phyloP scores from a whole-genome alignment of 2,797 vertebrate genomes.

The Numenius phaeopus region DNA sequence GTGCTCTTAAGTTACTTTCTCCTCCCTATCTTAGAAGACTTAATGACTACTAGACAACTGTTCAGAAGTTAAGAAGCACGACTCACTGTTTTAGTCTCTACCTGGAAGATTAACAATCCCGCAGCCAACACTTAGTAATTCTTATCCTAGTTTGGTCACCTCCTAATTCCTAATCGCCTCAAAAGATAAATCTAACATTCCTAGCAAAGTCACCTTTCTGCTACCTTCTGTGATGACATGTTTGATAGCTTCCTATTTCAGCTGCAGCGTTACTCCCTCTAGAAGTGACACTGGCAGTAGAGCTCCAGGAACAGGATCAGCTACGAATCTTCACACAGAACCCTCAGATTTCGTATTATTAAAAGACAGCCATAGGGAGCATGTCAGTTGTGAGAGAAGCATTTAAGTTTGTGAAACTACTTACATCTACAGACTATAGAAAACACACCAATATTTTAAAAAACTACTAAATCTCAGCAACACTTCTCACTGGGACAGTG shows the following conservation, averaged over 20 bases:
- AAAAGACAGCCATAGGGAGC: not conserved
- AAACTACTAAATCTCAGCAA: not conserved
- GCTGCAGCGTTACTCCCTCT: not conserved
- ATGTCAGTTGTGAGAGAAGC: not conserved
- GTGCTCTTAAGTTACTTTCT: not conserved
- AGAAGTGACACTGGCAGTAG: not conserved
- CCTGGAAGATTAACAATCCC: not conserved
- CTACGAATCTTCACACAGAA: not conserved
- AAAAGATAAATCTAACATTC: not conserved
- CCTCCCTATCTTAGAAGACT: not conserved
- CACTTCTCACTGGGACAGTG: not conserved
- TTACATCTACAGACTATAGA: not conserved
- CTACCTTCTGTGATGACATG: not conserved
- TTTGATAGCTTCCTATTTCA: not conserved
- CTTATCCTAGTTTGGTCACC: not conserved
- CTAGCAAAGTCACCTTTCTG: not conserved
- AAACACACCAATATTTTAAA: not conserved
- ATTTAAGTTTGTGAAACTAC: not conserved
- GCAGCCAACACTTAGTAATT: not conserved
- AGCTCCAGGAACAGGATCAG: not conserved
- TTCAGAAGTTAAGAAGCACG: not conserved
- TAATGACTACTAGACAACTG: not conserved
- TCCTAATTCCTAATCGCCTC: not conserved
- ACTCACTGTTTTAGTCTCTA: not conserved
- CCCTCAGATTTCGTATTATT: not conserved